Base-by-base conservation (phyloP, 92 coral and sea anemone species). In the Epizoanthus illoricatus region DNA sequence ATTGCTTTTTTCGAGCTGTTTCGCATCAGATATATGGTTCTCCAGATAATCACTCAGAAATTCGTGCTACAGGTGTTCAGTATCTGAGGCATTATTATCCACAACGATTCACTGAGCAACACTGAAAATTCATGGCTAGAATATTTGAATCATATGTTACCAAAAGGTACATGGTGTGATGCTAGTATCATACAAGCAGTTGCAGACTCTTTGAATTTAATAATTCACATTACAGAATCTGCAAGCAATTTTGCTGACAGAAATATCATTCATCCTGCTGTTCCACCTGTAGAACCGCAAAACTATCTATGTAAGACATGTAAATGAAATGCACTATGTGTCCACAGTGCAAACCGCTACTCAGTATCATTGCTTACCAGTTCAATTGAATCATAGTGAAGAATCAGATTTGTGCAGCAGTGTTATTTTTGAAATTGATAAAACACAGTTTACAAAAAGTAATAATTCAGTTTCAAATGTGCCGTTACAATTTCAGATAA, bases 151-250 rank as follows among this genome's bases (percentile, higher is more conserved):
- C 24, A 67, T 52, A 87, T 87, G 88, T 69, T 65, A 24, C 58
- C 20, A 47, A 80, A 86, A 80, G 89, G 89, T 80, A 88, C 88
- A 84, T 88, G 91, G 91, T 84, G 89, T 89, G 92, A 70, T 70
- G 75, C 75, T 70, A 70, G 41, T 57, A 70, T 70, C 43, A 57
- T 70, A 70, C 75, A 70, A 70, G 75, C 75, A 70, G 75, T 70
- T 41, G 43, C 23, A 41, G 75, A 70, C 43, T 55, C 75, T 70
- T 57, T 70, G 23, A 70, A 70, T 70, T 57, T 70, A 41, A 75
- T 65, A 39, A 75, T 75, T 61, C 65, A 75, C 54, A 75, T 75
- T 47, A 61, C 68, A 39, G 80, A 75, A 57, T 75, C 67, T 75
- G 54, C 47, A 33, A 47, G 54, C 49, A 65, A 65, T 56, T 75